Base-by-base conservation (phyloP, 1,140 invertebrate species). In the Acromyrmex charruanus region DNA sequence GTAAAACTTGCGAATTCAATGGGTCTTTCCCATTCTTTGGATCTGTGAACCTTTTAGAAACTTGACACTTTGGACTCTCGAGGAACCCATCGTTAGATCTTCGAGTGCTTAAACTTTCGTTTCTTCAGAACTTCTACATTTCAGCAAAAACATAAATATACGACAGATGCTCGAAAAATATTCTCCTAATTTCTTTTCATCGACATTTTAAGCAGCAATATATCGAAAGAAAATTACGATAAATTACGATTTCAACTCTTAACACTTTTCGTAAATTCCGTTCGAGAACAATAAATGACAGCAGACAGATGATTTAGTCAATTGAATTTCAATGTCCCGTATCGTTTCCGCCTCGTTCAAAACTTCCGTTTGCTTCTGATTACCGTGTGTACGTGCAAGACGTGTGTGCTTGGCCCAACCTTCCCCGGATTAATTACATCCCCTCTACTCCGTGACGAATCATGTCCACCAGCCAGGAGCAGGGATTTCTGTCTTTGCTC, bases 401-500 rank as follows among this genome's bases (percentile, higher is more conserved):
- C 63, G 28, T 69, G n/a, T 59, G n/a, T 59, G 31, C 65, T 55
- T 85, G 51, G 53, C 4, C 63, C 49, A 75, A 18, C 12, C 25
- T 25, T 5, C 21, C 5, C 21, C 18, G 82, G 77, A 89, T 89
- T 81, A 89, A 89, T 89, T 89, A 89, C 71, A 14, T 12, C n/a
- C 7, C 59, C 5, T 77, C 44, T 85, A 84, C 55, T 7, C 58
- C n/a, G n/a, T 85, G 82, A 85, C 49, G 74, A 63, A 44, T 77
- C 72, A 59, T 66, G 82, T 77, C 53, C 69, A 39, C 25, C 35
- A 58, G 10, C 31, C 21, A 25, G 28, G 14, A 25, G 5, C 18
- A 55, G n/a, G 25, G 39, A 84, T 84, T 74, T 82, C 21, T 14
- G 39, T 68, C 61, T 44, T 55, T 6, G 49, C 21, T 84, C 31